Conservation (phyloP, 2,113 vertebrate genomes). For the Nanorana parkeri region DNA sequence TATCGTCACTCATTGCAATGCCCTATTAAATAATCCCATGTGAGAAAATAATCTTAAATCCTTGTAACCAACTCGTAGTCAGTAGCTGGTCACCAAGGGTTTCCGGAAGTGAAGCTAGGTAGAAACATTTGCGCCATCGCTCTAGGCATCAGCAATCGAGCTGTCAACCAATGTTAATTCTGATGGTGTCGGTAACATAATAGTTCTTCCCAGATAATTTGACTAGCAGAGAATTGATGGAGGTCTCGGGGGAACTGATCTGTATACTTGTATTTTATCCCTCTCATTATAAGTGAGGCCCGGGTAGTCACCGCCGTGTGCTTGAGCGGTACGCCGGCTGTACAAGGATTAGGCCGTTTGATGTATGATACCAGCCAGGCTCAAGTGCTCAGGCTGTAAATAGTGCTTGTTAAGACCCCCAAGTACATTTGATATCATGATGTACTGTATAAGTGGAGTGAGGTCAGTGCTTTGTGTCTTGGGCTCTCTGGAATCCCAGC, state of each 20-base stretch:
- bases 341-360: constrained; percentile 31
- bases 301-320: constrained; percentile 5
- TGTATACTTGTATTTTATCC: constrained; percentile 43
- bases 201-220: constrained; percentile 31
- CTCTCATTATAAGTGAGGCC: constrained; percentile 32
- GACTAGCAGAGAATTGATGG: constrained; percentile 43
- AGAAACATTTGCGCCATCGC: not conserved
- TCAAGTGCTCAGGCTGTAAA: constrained; percentile 40
- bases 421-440: constrained; percentile 46
- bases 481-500: constrained; percentile 25
- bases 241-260: constrained; percentile 26
- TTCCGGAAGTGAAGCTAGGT: not conserved
- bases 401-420: constrained; percentile 49
- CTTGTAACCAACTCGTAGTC: too few species aligned
- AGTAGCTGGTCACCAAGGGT: not conserved
- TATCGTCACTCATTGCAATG: too few species aligned
- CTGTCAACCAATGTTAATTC: constrained; percentile 32
- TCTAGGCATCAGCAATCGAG: constrained; percentile 4
- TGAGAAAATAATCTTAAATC: too few species aligned
- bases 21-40: too few species aligned
- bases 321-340: constrained; percentile 5
- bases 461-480: constrained; percentile 11
- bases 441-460: constrained; percentile 65
- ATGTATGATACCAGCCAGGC: constrained; percentile 40
- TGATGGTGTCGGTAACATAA: constrained; percentile 22